Base-by-base conservation (phyloP, 1,140 invertebrate genomes). In the Drosophila oshimai region DNA sequence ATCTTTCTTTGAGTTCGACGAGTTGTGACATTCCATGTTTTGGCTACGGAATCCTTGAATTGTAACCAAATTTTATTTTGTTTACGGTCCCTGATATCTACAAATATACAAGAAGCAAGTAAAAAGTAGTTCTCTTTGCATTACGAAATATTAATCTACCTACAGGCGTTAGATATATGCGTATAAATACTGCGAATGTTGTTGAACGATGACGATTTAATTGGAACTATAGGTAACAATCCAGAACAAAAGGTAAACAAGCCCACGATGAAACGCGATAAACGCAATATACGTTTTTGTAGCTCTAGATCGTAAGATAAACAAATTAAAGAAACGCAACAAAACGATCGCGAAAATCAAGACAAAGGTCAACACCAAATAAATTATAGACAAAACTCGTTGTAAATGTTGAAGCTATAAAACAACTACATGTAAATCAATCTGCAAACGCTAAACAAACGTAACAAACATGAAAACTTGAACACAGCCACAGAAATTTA, bases 341-440 rank as follows among this genome's bases (percentile, higher is more conserved):
- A 17, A 34, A 46, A 26, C 13, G 28, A 45, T 31, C 54, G 54
- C n/a, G 33, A 34, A 36, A 62, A 62, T 42, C 51, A 13, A 44
- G 28, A 33, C 24, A 54, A 13, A 49, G n/a, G 57, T 39, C 50
- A 69, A 70, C 50, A 71, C 51, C 68, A 71, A 71, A 37, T 55
- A 37, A 44, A 24, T 50, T 46, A 31, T 60, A 75, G 49, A 73
- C 50, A 70, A 81, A 64, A 57, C 65, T 81, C 57, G 68, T 73
- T 73, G 72, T 57, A 73, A 69, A 81, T 67, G 72, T 75, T 76
- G 60, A 76, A 51, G 37, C 50, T 49, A 65, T n/a, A n/a, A n/a
- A n/a, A n/a, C n/a, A 34, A 60, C 45, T 60, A 55, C 68, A 57
- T 71, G 54, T 72, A 60, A 51, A 29, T 29, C 37, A 42, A 22